Conservation (phyloP, 2,797 vertebrate genomes). For the Staurois parvus region DNA sequence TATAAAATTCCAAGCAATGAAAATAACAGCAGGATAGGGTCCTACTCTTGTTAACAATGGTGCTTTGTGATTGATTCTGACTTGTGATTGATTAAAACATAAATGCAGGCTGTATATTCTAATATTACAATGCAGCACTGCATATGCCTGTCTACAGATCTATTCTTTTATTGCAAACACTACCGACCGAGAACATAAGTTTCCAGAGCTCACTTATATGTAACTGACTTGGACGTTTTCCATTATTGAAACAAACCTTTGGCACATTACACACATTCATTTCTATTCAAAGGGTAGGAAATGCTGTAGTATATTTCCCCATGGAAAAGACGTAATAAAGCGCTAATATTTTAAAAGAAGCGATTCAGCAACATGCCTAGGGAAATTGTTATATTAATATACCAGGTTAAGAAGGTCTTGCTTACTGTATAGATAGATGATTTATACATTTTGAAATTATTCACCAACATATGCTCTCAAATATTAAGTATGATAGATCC, state of each 20-base stretch:
- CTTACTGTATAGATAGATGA: constrained; percentile 1
- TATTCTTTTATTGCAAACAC: background rate
- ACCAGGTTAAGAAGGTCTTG: constrained; percentile 5
- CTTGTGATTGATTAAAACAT: constrained; percentile 18
- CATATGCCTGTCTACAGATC: constrained; percentile 8
- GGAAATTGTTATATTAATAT: background rate
- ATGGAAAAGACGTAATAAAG: constrained; percentile 33
- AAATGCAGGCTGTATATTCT: background rate
- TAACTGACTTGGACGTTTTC: constrained; percentile 12
- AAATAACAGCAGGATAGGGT: no score
- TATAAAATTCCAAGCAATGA: no score
- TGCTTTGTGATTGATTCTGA: no score
- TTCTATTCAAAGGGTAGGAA: constrained; percentile 3
- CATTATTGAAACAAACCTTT: constrained; percentile 38
- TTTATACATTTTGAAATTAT: no score
- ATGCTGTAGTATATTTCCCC: constrained; percentile 37
- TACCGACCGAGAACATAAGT: background rate
- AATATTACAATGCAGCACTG: background rate
- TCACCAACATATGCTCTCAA: no score
- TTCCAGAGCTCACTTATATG: no score
- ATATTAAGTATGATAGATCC: no score
- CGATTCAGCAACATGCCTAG: constrained; percentile 10
- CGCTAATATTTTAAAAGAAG: constrained; percentile 23
- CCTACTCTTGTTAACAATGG: no score
- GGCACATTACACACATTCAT: constrained; percentile 28